These are phyloP conservation scores for Cosmorhoe ocellata DNA, from an alignment of 2,888 invertebrate species.

Conservation along the genomic window DNA sequence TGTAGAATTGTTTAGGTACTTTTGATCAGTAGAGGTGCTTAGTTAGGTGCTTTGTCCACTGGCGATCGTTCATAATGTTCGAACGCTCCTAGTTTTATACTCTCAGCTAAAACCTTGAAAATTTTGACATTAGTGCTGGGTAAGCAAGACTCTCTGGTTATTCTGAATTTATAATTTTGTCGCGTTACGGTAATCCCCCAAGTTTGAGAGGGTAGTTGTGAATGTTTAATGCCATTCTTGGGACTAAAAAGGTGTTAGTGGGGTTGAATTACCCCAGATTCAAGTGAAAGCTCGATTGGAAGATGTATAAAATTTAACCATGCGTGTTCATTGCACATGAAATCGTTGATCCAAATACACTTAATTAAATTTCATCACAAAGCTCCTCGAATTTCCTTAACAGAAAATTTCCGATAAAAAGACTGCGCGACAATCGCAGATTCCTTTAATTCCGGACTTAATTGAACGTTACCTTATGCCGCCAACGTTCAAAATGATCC, in stretches of 20 bases:
- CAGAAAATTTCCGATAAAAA: conserved; percentile 22
- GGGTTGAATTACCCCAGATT: conserved; percentile 6
- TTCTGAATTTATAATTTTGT: conserved; percentile 19
- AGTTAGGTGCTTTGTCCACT: too few species aligned
- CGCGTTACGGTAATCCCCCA: conserved; percentile 14
- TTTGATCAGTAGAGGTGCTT: too few species aligned
- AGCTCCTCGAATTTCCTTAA: conserved; percentile 19
- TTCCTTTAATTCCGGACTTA: conserved; percentile 17
- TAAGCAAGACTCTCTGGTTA: neutral
- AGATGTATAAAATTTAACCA: too few species aligned
- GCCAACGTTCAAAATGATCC: conserved; percentile 96
- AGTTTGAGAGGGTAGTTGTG: conserved; percentile 15
- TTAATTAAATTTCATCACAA: conserved; percentile 26
- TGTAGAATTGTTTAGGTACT: too few species aligned
- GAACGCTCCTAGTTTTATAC: neutral
- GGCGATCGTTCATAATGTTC: too few species aligned
- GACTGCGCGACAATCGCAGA: conserved; percentile 8
- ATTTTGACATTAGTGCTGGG: neutral
- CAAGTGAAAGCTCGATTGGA: neutral
- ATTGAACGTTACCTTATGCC: conserved; percentile 87
- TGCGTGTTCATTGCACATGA: neutral
- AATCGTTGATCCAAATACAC: conserved; percentile 1
- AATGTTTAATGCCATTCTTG: conserved; percentile 20
- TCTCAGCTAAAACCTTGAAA: neutral
- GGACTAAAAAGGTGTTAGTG: conserved; percentile 13